Evolutionary conservation across 2,113 vertebrate genomes (phyloP).

Genomic region (Parotia lawesii): DNA sequence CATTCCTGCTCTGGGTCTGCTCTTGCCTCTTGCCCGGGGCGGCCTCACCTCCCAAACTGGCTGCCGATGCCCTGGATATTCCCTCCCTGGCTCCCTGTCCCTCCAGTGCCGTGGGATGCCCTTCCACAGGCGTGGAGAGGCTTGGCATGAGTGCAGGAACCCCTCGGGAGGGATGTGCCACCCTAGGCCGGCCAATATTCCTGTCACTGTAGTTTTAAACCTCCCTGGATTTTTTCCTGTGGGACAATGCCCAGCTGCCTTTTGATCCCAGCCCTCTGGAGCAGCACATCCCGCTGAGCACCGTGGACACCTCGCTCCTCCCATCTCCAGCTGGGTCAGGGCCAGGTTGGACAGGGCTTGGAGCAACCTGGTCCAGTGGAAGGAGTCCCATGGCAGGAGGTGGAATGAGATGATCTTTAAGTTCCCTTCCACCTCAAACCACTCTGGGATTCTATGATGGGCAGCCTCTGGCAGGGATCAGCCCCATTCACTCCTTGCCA

Average conservation of each 20-base stretch:
- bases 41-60: neutral
- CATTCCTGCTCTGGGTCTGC: slow-evolving; percentile 29
- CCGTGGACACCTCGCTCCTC: fast-evolving
- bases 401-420: neutral
- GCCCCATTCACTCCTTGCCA: neutral
- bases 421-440: neutral
- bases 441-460: neutral
- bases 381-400: neutral
- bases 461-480: too few species aligned
- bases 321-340: fast-evolving
- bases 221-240: neutral
- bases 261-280: neutral
- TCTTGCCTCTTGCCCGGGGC: slow-evolving; percentile 36
- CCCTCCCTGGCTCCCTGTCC: neutral
- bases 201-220: fast-evolving
- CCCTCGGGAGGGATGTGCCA: neutral
- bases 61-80: neutral
- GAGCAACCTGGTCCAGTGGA: neutral
- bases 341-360: neutral
- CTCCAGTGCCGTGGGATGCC: neutral
- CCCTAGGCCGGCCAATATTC: fast-evolving
- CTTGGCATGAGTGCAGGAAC: fast-evolving
- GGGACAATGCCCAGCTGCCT: fast-evolving
- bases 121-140: neutral
- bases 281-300: neutral